Evolutionary conservation across 2,113 vertebrate genomes (phyloP), one percentile per base, ranked within the genome.

Genomic region (Lutjanus erythropterus): DNA sequence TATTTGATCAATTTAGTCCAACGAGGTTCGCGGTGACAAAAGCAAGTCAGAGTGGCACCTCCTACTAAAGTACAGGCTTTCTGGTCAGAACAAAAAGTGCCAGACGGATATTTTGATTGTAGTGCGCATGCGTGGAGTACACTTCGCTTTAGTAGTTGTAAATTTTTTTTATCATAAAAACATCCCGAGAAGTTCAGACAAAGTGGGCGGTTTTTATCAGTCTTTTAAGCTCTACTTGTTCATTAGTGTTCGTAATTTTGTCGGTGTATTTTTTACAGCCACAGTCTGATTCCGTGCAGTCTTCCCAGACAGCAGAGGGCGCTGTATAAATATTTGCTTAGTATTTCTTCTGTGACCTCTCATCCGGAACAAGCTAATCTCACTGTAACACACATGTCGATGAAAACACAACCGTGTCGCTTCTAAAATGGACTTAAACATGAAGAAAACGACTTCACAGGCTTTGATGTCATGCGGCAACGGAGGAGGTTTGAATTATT

Each of bases 391-490:
- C 86, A 79, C 86, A 80, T 77, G 93, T 49, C n/a, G 39, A 19
- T 6, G 29, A 12, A 31, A 60, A 69, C 5, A 31, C 0, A 6
- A 0, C 6, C 4, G 29, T 29, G 9, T 39, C 6, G 8, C 2
- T 14, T 39, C 9, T 42, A 23, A 72, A 9, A 94, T 95, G 92
- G 93, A 93, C 3, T 6, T 81, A 47, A 88, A 80, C 7, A n/a
- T 5, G 0, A 58, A 66, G 29, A 89, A 82, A 27, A 80, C 67
- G 19, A 85, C 14, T 2, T 97, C 96, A 0, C 80, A n/a, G 59
- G 94, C 91, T 27, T 78, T 97, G 56, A 83, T 97, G 52, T 73
- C 84, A 0, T 96, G 91, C 71, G 96, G 95, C 2, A 72, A 50
- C 35, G 90, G 86, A 33, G 72, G 75, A 92, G 95, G 95, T 96